phyloP scores from a whole-genome alignment of 1,140 invertebrate genomes.

The Hyles vespertilio region DNA sequence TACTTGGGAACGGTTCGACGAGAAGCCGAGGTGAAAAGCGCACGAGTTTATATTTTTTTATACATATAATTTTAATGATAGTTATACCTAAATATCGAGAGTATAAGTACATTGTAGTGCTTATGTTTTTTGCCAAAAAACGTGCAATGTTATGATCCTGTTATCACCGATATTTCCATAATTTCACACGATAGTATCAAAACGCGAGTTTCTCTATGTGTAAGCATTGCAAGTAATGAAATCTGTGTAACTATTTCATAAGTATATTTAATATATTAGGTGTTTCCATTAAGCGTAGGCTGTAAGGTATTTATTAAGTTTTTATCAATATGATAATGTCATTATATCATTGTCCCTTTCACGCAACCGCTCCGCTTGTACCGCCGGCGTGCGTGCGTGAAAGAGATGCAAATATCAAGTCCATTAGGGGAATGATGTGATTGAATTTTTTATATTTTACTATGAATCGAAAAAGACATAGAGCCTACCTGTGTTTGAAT shows the following conservation, averaged over 20 bases:
- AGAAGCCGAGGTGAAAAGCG: too few species aligned
- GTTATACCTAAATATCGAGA: too few species aligned
- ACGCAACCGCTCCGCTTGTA: constrained; percentile 21
- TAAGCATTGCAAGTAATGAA: constrained; percentile 18
- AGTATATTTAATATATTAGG: constrained; percentile 27
- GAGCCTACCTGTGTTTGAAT: constrained; percentile 51
- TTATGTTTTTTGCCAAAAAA: constrained; percentile 7
- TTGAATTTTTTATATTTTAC: constrained; percentile 72
- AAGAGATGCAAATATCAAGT: constrained; percentile 48
- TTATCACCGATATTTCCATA: constrained; percentile 7
- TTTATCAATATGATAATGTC: constrained; percentile 63
- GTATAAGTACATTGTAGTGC: not conserved
- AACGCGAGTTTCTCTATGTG: constrained; percentile 8
- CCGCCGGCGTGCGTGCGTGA: constrained; percentile 26
- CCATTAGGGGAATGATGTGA: constrained; percentile 67
- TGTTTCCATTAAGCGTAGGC: constrained; percentile 32
- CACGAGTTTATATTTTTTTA: too few species aligned
- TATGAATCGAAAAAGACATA: constrained; percentile 68
- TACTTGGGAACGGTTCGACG: too few species aligned
- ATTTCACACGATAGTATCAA: constrained; percentile 1
- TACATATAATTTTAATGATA: too few species aligned
- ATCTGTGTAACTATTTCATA: constrained; percentile 21
- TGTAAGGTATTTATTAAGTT: constrained; percentile 63
- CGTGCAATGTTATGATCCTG: constrained; percentile 2
- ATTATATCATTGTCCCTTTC: constrained; percentile 47